These are phyloP conservation scores for Neotoxoptera formosana DNA, from an alignment of 1,140 invertebrate species.

Conservation along the genomic window DNA sequence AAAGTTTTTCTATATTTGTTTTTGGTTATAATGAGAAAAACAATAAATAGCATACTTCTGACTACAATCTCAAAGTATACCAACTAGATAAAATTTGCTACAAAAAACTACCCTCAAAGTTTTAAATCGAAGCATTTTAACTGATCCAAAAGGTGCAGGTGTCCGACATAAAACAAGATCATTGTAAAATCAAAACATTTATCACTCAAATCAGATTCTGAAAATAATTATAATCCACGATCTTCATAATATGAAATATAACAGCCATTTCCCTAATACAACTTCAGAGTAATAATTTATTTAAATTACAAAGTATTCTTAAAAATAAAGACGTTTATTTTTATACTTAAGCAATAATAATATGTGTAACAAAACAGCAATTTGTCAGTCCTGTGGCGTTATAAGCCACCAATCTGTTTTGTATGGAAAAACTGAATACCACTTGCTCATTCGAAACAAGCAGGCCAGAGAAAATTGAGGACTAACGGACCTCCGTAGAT, in stretches of 20 bases:
- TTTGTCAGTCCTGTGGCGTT: not conserved
- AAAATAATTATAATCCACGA: not conserved
- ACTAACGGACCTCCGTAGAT: not conserved
- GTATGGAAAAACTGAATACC: not conserved
- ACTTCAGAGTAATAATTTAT: no score
- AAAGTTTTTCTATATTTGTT: no score
- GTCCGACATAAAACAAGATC: not conserved
- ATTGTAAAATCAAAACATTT: not conserved
- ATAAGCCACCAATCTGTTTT: not conserved
- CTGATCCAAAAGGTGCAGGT: not conserved
- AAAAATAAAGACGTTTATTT: not conserved
- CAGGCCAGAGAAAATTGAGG: not conserved
- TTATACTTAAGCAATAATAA: not conserved
- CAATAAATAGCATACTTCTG: no score
- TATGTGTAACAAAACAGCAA: not conserved
- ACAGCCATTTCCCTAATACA: no score
- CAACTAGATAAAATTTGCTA: no score
- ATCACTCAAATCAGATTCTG: not conserved
- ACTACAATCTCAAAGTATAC: no score
- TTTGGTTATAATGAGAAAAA: no score
- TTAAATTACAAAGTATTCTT: no score
- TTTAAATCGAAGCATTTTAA: not conserved
- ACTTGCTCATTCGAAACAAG: not conserved
- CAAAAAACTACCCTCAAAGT: no score
- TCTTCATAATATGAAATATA: not conserved